Percentiles rank a stretch among this genome's conserved stretches.
Evolutionary conservation across 1,140 invertebrate genomes (phyloP).

Genomic region (Anagrus nilaparvatae): DNA sequence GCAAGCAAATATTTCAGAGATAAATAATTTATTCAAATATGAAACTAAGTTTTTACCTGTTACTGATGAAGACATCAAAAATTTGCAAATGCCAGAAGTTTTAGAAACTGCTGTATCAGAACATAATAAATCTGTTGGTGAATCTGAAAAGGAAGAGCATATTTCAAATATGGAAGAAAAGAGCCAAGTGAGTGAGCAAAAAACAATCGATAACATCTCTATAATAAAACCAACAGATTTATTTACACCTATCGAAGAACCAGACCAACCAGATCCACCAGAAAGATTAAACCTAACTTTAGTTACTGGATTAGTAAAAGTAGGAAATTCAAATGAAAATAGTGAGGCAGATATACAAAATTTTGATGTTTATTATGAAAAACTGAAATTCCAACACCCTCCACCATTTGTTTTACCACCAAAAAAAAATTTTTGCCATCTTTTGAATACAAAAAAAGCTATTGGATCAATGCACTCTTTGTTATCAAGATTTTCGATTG

Average conservation of each 20-base stretch:
- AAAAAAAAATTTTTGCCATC: constrained; percentile 25
- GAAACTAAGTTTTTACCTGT: constrained; percentile 29
- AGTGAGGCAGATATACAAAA: constrained; percentile 14
- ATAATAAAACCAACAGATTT: constrained; percentile 16
- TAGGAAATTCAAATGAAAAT: constrained; percentile 15
- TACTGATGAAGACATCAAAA: constrained; percentile 26
- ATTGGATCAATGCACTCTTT: constrained; percentile 33
- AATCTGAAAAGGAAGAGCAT: constrained; percentile 11
- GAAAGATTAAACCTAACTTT: constrained; percentile 30
- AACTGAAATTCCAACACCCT: constrained; percentile 29
- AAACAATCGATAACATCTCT: not conserved
- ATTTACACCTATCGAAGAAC: constrained; percentile 16
- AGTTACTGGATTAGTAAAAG: constrained; percentile 26
- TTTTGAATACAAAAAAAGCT: constrained; percentile 33
- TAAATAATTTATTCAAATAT: constrained; percentile 19
- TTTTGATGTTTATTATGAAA: constrained; percentile 23
- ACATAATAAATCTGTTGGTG: constrained; percentile 17
- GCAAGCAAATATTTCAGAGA: too few species aligned
- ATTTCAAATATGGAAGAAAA: constrained; percentile 14
- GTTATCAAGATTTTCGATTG: constrained; percentile 36
- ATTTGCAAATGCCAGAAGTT: constrained; percentile 10
- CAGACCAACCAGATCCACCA: constrained; percentile 26
- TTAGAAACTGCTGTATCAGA: constrained; percentile 17
- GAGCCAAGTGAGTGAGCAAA: not conserved
- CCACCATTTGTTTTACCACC: constrained; percentile 30